Evolutionary conservation across 2,113 vertebrate genomes (phyloP).

Genomic region (Trochalopteron elliotii): DNA sequence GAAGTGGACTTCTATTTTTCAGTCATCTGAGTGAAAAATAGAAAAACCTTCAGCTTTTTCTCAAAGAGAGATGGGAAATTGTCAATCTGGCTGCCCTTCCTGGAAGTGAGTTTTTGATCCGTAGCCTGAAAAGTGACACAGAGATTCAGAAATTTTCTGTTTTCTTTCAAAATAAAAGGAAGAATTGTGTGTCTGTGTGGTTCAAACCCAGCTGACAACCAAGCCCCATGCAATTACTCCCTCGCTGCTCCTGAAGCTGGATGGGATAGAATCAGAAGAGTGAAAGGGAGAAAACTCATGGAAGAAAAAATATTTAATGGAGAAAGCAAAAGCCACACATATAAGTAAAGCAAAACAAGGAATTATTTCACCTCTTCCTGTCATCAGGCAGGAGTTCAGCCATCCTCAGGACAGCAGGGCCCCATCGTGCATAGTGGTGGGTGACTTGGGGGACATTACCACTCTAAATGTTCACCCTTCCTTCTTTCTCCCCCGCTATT

Average conservation of each 20-base stretch:
- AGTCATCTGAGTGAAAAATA: not conserved
- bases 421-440: not conserved
- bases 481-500: fast-evolving
- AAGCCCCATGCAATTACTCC: not conserved
- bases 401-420: not conserved
- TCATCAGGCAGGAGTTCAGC: not conserved
- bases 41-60: not conserved
- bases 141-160: not conserved
- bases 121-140: not conserved
- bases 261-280: not conserved
- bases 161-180: not conserved
- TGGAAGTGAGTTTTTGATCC: not conserved
- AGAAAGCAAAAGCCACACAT: fast-evolving
- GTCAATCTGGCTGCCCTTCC: not conserved
- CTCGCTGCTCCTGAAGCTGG: not conserved
- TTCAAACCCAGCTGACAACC: not conserved
- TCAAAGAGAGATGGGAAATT: not conserved
- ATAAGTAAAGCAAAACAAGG: not conserved
- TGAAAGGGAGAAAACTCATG: not conserved
- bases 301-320: not conserved
- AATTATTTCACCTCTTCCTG: not conserved
- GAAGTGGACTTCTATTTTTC: not conserved
- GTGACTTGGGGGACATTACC: not conserved
- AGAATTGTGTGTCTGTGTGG: not conserved
- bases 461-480: not conserved